phyloP scores from a whole-genome alignment of 2,797 vertebrate species.

The Artibeus lituratus region DNA sequence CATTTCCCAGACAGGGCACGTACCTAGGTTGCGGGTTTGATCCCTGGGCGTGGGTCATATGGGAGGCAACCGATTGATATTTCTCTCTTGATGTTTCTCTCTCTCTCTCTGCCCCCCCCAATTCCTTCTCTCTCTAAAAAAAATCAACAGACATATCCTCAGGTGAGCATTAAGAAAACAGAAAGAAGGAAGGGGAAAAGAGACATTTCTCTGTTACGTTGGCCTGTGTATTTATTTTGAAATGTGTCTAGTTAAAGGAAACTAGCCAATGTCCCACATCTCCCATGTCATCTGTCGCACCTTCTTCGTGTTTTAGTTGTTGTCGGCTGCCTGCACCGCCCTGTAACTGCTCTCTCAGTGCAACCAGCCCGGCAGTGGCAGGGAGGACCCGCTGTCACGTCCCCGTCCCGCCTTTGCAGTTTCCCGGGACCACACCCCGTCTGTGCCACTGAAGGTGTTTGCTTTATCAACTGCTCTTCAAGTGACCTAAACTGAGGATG shows the following conservation, averaged over 20 bases:
- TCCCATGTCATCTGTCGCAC: background rate
- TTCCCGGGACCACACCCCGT: background rate
- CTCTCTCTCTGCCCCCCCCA: background rate
- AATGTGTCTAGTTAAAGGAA: background rate
- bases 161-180: background rate
- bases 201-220: background rate
- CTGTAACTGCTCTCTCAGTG: background rate
- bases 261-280: background rate
- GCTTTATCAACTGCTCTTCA: background rate
- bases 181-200: background rate
- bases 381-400: background rate
- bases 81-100: background rate
- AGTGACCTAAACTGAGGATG: background rate
- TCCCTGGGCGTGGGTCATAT: background rate
- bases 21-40: background rate
- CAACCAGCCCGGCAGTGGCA: too few relatives aligned
- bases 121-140: background rate
- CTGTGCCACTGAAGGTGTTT: background rate
- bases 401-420: fast-evolving
- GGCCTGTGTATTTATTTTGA: background rate
- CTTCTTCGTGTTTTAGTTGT: background rate
- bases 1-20: background rate
- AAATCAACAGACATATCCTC: background rate
- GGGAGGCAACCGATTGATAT: background rate
- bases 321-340: background rate